phyloP scores from a whole-genome alignment of 1,140 invertebrate genomes.

The Dreissena polymorpha region DNA sequence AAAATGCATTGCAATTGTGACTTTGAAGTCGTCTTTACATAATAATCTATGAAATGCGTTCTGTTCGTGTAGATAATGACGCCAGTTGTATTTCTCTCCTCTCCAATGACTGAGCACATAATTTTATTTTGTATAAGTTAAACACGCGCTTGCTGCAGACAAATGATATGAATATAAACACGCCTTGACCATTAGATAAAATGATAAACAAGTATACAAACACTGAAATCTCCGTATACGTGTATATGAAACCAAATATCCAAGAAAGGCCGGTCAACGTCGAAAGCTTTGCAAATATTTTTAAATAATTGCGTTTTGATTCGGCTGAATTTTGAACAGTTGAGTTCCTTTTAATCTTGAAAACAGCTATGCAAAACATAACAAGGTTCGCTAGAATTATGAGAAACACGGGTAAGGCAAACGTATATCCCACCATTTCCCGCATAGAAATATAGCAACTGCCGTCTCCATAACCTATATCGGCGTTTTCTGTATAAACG shows the following conservation, averaged over 20 bases:
- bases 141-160: neutral
- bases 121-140: too few species aligned
- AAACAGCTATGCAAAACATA: constrained; percentile 5
- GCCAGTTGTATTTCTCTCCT: too few species aligned
- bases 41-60: too few species aligned
- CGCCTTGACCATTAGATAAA: constrained; percentile 9
- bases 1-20: too few species aligned
- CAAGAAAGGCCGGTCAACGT: constrained; percentile 33
- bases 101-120: too few species aligned
- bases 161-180: constrained; percentile 39
- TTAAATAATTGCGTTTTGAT: constrained; percentile 3
- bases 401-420: constrained; percentile 13
- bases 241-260: constrained; percentile 24
- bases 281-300: constrained; percentile 25
- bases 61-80: too few species aligned
- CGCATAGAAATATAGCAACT: constrained; percentile 9
- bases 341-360: neutral
- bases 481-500: neutral
- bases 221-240: neutral
- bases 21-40: too few species aligned
- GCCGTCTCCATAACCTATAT: constrained; percentile 27
- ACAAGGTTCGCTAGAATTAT: constrained; percentile 16
- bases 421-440: constrained; percentile 12
- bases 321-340: constrained; percentile 10
- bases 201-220: constrained; percentile 34